These are phyloP conservation scores for Tenebrosternarchus preto DNA, from an alignment of 2,113 vertebrate species.

Conservation along the genomic window DNA sequence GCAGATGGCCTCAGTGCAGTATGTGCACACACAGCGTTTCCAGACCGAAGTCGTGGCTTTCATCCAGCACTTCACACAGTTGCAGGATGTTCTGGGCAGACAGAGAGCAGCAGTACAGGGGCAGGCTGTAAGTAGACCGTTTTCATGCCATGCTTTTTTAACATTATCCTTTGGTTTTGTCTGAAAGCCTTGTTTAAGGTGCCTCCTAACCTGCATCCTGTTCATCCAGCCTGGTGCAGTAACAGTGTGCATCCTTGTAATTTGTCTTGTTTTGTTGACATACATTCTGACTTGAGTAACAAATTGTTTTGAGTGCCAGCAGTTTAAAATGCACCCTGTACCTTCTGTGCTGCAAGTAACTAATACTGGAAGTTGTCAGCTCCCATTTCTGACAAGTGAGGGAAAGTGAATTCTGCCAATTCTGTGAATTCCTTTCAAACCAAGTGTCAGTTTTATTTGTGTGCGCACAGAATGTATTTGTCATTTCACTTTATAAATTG, in stretches of 20 bases:
- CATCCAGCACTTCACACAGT: conserved; percentile 95
- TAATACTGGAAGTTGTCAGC: conserved; percentile 25
- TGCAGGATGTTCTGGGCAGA: conserved; percentile 91
- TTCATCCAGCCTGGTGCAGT: too few species aligned
- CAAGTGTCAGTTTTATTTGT: conserved; percentile 12
- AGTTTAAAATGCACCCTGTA: neutral
- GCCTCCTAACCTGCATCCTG: too few species aligned
- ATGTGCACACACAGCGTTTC: conserved; percentile 96
- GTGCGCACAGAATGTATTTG: neutral
- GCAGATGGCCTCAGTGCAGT: conserved; percentile 94
- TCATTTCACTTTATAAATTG: neutral
- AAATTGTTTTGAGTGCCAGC: neutral
- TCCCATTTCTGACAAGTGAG: conserved; percentile 24
- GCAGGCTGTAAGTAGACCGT: conserved; percentile 81
- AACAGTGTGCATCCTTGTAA: neutral
- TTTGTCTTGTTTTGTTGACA: neutral
- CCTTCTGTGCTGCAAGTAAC: conserved; percentile 19
- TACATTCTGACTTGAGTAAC: neutral
- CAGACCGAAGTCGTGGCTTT: conserved; percentile 94
- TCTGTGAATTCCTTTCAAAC: neutral
- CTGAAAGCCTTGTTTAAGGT: neutral
- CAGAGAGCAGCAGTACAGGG: conserved; percentile 94
- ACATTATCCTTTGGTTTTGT: conserved; percentile 6
- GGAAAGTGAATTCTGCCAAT: conserved; percentile 11
- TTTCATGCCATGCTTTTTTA: conserved; percentile 30